phyloP scores from a whole-genome alignment of 2,113 vertebrate genomes.

The Catagonus wagneri region DNA sequence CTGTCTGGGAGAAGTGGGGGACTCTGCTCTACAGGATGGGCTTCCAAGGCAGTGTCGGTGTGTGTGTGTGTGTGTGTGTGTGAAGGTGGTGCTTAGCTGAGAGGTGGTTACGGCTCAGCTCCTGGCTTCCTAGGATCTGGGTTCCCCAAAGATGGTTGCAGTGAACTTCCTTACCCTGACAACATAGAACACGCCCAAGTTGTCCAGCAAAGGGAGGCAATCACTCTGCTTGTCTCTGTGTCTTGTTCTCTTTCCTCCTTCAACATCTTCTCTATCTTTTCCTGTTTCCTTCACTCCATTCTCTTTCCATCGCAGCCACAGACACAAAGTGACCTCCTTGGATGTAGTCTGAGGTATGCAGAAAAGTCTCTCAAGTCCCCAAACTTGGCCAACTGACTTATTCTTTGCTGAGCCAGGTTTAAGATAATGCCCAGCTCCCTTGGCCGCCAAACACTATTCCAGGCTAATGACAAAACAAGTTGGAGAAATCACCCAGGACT shows the following conservation, averaged over 20 bases:
- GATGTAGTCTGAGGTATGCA: not conserved
- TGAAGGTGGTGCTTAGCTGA: not conserved
- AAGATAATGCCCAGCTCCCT: not conserved
- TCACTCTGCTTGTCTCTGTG: not conserved
- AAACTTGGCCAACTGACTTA: not conserved
- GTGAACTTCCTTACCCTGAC: not conserved
- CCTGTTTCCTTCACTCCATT: conserved; percentile 60
- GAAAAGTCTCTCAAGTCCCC: not conserved
- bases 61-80: too few species aligned
- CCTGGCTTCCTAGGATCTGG: not conserved
- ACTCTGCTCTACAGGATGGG: not conserved
- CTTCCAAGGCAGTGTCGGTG: not conserved
- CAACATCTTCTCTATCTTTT: conserved; percentile 73
- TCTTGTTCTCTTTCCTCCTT: conserved; percentile 77
- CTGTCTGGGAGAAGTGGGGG: not conserved
- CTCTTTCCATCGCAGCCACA: conserved; percentile 51
- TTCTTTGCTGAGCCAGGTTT: not conserved
- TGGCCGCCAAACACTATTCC: not conserved
- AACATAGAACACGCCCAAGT: not conserved
- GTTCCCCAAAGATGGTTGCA: not conserved
- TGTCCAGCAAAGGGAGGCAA: not conserved
- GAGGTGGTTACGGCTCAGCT: not conserved
- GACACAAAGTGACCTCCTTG: not conserved
- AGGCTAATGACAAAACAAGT: not conserved
- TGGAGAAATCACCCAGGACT: not conserved